Evolutionary conservation across 1,140 invertebrate genomes (phyloP), one percentile per base, ranked within the genome.

Genomic region (Sitobion miscanthi): DNA sequence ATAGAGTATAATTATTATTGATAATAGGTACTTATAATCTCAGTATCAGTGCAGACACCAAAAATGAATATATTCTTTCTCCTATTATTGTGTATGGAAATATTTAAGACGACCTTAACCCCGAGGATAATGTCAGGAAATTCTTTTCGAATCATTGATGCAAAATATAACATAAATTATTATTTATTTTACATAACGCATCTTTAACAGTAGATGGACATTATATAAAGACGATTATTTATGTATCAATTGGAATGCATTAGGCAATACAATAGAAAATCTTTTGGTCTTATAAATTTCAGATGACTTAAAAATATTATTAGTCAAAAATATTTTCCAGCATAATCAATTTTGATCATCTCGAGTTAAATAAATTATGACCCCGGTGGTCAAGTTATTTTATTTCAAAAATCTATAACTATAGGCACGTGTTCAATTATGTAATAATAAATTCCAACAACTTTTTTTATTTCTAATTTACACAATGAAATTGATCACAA

Each of bases 251-350:
- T 89, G 35, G 35, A 89, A 89, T 89, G 87, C 49, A 54, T 54
- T 54, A 20, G 7, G 7, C 54, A 89, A 38, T 54, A 54, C 3
- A 54, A 54, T 54, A 9, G 30, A 2, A 89, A 42, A 57, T 89
- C 35, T 23, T 77, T 89, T 8, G 17, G 6, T 35, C 30, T n/a
- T 35, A n/a, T 35, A 77, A 77, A n/a, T 77, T 77, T n/a, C 14
- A 69, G 14, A 47, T 86, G 45, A 49, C 45, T 89, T 89, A n/a
- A 54, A 89, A 54, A 57, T 89, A 57, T 57, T 89, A 89, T 25
- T 89, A 38, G 21, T 62, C n/a, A 4, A 62, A 57, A 90, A 90
- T 42, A 0, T 42, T 52, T 54, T 90, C 11, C 0, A 90, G 1
- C n/a, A 38, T 54, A 88, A 88, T 52, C n/a, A 17, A 89, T 54